Evolutionary conservation across 2,113 vertebrate species (phyloP).

Genomic region (Coryphaenoides rupestris): DNA sequence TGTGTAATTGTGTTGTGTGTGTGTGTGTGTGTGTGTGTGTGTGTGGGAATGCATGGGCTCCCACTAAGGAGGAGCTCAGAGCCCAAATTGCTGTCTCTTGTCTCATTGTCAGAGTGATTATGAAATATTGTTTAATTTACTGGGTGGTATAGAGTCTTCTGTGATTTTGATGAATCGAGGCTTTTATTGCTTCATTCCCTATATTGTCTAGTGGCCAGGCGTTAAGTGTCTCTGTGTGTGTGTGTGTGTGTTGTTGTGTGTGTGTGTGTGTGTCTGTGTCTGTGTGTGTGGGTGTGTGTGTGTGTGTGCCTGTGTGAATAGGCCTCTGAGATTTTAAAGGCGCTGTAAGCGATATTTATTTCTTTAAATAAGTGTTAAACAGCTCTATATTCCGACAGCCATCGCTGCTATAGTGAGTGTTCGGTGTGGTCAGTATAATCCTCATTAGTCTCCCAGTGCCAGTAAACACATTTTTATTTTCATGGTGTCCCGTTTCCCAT

Average conservation of each 20-base stretch:
- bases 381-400: no score
- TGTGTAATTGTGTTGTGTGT: constrained; percentile 8
- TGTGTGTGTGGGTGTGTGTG: constrained; percentile 22
- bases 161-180: constrained; percentile 84
- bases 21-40: constrained; percentile 29
- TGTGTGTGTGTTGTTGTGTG: constrained; percentile 33
- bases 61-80: constrained; percentile 79
- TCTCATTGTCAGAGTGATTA: constrained; percentile 85
- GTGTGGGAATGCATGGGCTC: constrained; percentile 52
- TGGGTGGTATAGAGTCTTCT: constrained; percentile 67
- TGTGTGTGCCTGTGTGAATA: constrained; percentile 35
- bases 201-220: constrained; percentile 75
- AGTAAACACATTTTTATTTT: no score
- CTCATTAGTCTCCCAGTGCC: no score
- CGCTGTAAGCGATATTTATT: constrained; percentile 12
- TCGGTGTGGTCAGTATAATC: no score
- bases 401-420: no score
- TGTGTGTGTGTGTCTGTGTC: constrained; percentile 31
- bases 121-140: constrained; percentile 90
- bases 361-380: no score
- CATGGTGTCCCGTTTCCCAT: no score
- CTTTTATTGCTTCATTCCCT: constrained; percentile 80
- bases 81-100: constrained; percentile 84
- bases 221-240: constrained; percentile 33
- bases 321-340: constrained; percentile 21